Evolutionary conservation across 1,140 invertebrate genomes (phyloP).

Genomic region (Aphis craccivora): DNA sequence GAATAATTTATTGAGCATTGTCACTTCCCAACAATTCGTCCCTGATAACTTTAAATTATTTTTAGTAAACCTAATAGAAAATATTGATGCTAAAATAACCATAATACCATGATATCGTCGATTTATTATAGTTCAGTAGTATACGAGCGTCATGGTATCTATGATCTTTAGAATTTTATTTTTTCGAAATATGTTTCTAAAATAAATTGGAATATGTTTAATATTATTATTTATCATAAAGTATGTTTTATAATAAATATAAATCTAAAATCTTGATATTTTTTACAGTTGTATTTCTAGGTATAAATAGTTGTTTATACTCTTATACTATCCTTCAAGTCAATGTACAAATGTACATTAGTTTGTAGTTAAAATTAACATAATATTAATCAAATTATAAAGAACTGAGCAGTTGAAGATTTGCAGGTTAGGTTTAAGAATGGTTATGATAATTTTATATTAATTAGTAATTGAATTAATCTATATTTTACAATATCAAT

Average conservation of each 20-base stretch:
- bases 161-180: neutral
- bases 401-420: neutral
- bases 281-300: neutral
- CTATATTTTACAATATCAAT: neutral
- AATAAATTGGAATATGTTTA: neutral
- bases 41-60: constrained; percentile 2
- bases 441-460: neutral
- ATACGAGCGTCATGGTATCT: neutral
- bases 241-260: neutral
- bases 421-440: neutral
- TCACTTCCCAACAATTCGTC: neutral
- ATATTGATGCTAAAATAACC: neutral
- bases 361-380: neutral
- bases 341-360: neutral
- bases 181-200: neutral
- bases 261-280: neutral
- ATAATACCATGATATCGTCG: neutral
- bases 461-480: no score
- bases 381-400: neutral
- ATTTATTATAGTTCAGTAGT: neutral
- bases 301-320: neutral
- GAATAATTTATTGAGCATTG: neutral
- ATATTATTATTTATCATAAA: neutral
- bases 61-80: neutral
- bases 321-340: no score